These are phyloP conservation scores for Orientallactaga bullata DNA, from an alignment of 2,113 vertebrate genomes.

Conservation along the genomic window DNA sequence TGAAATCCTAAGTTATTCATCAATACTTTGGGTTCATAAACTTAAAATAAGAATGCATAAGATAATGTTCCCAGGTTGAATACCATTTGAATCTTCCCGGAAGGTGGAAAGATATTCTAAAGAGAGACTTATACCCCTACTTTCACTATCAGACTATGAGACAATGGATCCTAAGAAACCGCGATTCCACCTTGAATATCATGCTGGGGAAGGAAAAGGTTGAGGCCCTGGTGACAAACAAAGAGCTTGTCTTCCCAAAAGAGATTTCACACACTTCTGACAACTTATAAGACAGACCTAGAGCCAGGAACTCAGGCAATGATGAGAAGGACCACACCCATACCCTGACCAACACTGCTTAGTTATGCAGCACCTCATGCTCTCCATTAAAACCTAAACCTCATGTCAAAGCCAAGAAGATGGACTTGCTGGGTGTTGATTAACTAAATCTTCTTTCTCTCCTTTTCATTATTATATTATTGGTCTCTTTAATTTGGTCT, in stretches of 20 bases:
- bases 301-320: background rate
- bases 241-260: background rate
- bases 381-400: too few relatives aligned
- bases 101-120: too few relatives aligned
- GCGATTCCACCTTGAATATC: background rate
- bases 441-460: background rate
- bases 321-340: too few relatives aligned
- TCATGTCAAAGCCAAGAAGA: too few relatives aligned
- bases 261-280: background rate
- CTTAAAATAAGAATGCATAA: background rate
- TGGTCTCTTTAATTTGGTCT: background rate
- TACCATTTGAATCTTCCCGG: background rate
- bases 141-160: background rate
- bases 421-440: background rate
- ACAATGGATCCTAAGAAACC: too few relatives aligned
- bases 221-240: background rate
- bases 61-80: background rate
- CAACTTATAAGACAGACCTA: background rate
- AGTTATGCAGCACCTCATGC: too few relatives aligned
- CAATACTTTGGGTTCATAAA: background rate
- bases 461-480: background rate
- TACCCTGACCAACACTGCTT: background rate
- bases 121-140: too few relatives aligned
- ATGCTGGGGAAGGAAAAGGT: background rate
- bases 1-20: constrained; percentile 28